phyloP scores from a whole-genome alignment of 2,113 vertebrate species.

The Orycteropus afer region DNA sequence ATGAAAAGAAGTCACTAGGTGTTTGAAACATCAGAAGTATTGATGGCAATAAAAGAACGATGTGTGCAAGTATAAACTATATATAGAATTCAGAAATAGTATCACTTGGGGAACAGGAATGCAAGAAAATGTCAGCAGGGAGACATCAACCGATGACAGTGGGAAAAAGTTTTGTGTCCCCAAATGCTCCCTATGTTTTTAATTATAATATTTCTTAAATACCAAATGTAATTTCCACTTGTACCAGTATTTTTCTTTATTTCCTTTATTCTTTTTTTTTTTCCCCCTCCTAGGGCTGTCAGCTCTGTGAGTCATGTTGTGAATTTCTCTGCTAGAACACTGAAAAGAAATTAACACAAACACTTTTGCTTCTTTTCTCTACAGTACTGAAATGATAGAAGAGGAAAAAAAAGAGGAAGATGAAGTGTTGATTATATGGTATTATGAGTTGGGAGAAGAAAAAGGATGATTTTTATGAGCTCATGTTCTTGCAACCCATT shows the following conservation, averaged over 20 bases:
- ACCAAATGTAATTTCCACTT: slow-evolving; percentile 54
- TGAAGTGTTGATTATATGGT: slow-evolving; percentile 66
- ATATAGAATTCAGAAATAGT: not conserved
- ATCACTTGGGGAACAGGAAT: not conserved
- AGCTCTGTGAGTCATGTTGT: slow-evolving; percentile 49
- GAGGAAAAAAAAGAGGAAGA: not conserved
- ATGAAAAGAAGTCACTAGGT: slow-evolving; percentile 13
- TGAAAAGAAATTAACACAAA: slow-evolving; percentile 13
- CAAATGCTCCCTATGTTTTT: slow-evolving; percentile 39
- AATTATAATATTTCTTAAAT: slow-evolving; percentile 47
- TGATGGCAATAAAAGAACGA: not conserved
- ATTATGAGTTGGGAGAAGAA: not conserved
- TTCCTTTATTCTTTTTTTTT: not conserved
- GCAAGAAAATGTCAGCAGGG: not conserved
- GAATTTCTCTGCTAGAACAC: slow-evolving; percentile 51
- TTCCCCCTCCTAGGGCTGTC: not conserved
- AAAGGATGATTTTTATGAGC: slow-evolving; percentile 57
- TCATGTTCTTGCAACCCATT: slow-evolving; percentile 61
- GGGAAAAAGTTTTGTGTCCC: not conserved
- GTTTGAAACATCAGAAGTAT: slow-evolving; percentile 40
- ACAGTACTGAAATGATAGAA: slow-evolving; percentile 48
- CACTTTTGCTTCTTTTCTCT: slow-evolving; percentile 28
- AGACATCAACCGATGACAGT: not conserved
- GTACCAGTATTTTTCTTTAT: slow-evolving; percentile 8
- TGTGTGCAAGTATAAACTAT: not conserved